Evolutionary conservation across 2,888 invertebrate species (phyloP).

Genomic region (Xanthostigma xanthostigma): DNA sequence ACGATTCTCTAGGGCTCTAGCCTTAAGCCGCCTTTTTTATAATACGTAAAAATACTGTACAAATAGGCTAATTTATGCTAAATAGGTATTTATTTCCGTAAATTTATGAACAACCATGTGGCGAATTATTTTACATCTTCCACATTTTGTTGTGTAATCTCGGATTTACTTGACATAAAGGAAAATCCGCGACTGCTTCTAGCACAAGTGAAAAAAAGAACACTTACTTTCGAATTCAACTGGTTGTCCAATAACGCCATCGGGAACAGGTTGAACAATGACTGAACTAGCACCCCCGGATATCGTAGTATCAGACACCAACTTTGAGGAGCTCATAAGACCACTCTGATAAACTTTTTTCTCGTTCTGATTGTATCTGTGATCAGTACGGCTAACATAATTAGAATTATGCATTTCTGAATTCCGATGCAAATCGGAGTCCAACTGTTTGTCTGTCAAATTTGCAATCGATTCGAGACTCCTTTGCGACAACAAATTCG

Average conservation of each 20-base stretch:
- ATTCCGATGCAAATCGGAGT: constrained; percentile 25
- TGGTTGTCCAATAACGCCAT: constrained; percentile 77
- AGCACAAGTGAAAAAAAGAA: background rate
- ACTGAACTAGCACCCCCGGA: constrained; percentile 62
- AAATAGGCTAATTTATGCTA: background rate
- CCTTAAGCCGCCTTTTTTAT: background rate
- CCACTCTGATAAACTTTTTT: constrained; percentile 13
- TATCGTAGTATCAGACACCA: constrained; percentile 8
- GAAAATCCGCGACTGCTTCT: background rate
- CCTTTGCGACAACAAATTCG: constrained; percentile 52
- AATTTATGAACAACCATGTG: background rate
- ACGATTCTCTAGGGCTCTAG: background rate
- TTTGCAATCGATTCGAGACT: constrained; percentile 57
- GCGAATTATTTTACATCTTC: no score
- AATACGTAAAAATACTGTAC: background rate
- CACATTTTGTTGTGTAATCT: background rate
- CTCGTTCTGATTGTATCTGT: constrained; percentile 22
- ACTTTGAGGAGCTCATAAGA: constrained; percentile 12
- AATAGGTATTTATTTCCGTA: background rate
- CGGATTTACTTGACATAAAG: background rate
- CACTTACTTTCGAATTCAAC: constrained; percentile 89
- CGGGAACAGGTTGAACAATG: constrained; percentile 70
- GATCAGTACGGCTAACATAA: constrained; percentile 7
- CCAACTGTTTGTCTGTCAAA: constrained; percentile 43
- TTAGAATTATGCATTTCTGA: background rate